These are phyloP conservation scores for Trachemys scripta DNA, from an alignment of 2,113 vertebrate species.

Conservation along the genomic window DNA sequence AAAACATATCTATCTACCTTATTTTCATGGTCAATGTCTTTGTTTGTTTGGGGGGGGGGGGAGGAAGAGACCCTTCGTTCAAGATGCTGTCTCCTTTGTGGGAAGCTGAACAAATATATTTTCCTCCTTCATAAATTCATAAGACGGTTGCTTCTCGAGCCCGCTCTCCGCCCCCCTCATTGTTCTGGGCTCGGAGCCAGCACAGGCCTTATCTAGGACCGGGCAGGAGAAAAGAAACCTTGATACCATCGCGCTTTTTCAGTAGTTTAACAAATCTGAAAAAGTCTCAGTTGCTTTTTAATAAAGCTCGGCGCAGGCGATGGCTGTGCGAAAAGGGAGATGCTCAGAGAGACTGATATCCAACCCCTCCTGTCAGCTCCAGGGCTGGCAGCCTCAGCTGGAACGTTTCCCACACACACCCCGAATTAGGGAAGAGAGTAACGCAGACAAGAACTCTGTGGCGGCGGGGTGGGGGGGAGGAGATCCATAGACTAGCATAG, in stretches of 20 bases:
- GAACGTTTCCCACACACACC: neutral
- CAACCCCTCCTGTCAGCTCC: neutral
- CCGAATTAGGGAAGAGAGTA: neutral
- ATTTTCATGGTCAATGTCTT: constrained; percentile 61
- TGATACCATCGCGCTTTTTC: constrained; percentile 56
- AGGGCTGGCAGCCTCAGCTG: fast-evolving
- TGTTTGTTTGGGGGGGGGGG: neutral
- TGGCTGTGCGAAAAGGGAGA: neutral
- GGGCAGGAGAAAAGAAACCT: constrained; percentile 20
- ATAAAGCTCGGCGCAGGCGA: neutral
- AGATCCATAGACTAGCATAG: too few relatives aligned
- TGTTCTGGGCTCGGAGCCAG: constrained; percentile 56
- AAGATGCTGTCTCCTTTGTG: constrained; percentile 46
- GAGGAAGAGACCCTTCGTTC: constrained; percentile 37
- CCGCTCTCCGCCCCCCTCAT: constrained; percentile 20
- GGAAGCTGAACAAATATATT: constrained; percentile 63
- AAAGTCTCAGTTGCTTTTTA: neutral
- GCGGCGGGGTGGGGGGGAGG: neutral
- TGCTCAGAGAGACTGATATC: fast-evolving
- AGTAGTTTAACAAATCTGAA: constrained; percentile 30
- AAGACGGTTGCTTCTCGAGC: constrained; percentile 49
- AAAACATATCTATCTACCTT: constrained; percentile 1
- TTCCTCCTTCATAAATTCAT: constrained; percentile 62
- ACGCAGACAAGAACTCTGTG: neutral
- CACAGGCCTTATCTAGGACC: constrained; percentile 46